phyloP scores from a whole-genome alignment of 2,113 vertebrate species.

The Gopherus flavomarginatus region DNA sequence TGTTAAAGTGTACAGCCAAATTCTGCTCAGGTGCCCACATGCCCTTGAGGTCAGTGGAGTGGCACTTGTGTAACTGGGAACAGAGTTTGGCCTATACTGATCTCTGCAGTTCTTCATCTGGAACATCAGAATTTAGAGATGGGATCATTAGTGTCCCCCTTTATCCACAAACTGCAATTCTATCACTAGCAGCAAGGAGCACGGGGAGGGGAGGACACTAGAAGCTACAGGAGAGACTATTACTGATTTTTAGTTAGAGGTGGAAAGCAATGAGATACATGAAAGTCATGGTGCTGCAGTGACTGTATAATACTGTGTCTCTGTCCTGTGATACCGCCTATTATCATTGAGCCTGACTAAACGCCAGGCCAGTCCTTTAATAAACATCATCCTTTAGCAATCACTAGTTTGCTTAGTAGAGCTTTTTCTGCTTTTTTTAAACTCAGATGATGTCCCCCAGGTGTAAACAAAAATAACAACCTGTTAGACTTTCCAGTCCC shows the following conservation, averaged over 20 bases:
- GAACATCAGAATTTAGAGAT: background rate
- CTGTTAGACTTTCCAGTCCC: background rate
- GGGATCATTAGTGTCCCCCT: too few species aligned
- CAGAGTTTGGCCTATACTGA: background rate
- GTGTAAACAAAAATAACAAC: background rate
- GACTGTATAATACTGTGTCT: background rate
- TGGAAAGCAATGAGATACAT: background rate
- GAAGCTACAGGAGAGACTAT: too few species aligned
- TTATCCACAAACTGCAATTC: too few species aligned
- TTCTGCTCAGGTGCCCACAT: background rate
- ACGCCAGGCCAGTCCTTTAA: background rate
- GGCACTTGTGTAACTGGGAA: slow-evolving; percentile 3
- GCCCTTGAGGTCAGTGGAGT: background rate
- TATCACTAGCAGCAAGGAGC: too few species aligned
- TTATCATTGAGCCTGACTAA: background rate
- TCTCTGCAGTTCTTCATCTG: background rate
- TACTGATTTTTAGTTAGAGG: background rate
- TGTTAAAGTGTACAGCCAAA: background rate
- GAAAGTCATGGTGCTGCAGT: background rate
- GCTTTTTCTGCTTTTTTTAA: background rate
- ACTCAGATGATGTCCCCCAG: background rate
- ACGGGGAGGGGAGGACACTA: too few species aligned
- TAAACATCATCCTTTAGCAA: background rate
- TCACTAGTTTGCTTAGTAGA: background rate
- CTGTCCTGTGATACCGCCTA: background rate